Percentiles rank a stretch among this genome's conserved stretches.
phyloP scores from a whole-genome alignment of 2,888 invertebrate species.

The Saturnia pavonia region DNA sequence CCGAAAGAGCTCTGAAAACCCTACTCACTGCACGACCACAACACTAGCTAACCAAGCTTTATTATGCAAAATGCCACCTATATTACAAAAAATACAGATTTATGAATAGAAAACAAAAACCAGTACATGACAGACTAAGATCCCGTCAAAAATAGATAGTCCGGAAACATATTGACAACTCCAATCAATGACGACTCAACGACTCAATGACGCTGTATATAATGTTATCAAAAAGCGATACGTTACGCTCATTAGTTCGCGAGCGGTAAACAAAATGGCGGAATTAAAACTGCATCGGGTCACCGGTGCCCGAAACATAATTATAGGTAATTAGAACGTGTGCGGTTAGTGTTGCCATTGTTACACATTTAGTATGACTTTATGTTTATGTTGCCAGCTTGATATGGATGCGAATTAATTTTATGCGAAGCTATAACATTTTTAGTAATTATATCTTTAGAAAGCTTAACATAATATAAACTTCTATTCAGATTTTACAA shows the following conservation, averaged over 20 bases:
- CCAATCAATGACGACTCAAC: no score
- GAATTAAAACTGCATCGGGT: constrained; percentile 73
- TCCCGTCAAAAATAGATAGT: no score
- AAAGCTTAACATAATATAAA: no score
- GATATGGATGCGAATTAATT: neutral
- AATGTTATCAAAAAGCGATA: constrained; percentile 73
- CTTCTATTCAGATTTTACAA: no score
- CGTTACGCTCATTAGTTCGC: constrained; percentile 65
- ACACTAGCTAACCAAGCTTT: no score
- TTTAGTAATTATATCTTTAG: no score
- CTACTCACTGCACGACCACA: no score
- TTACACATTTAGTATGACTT: neutral
- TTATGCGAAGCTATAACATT: neutral
- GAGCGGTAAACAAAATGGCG: constrained; percentile 56
- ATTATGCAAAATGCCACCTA: no score
- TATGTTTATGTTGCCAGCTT: neutral
- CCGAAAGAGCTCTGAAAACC: no score
- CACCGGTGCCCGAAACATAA: constrained; percentile 10
- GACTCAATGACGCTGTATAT: constrained; percentile 62
- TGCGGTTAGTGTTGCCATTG: constrained; percentile 29
- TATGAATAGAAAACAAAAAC: no score
- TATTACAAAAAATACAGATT: no score
- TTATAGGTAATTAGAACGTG: constrained; percentile 11
- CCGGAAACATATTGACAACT: neutral
- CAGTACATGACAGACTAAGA: no score